These are phyloP conservation scores for Rhagologus leucostigma DNA, from an alignment of 2,113 vertebrate genomes.

Conservation along the genomic window DNA sequence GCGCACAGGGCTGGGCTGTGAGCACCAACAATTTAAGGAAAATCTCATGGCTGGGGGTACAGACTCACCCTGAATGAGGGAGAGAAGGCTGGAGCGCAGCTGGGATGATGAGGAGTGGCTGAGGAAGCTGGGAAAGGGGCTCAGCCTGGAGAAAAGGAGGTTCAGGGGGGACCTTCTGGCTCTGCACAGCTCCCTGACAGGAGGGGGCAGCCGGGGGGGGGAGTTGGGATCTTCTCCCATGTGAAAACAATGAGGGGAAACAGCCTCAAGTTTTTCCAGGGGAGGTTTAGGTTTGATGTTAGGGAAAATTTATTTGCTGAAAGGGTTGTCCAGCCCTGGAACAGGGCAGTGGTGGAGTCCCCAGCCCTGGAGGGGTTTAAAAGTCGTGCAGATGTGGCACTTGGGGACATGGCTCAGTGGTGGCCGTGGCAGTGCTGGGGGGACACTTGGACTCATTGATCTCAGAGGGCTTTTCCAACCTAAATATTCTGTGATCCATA, in stretches of 20 bases:
- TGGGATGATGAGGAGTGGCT: neutral
- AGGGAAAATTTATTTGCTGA: neutral
- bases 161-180: neutral
- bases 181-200: neutral
- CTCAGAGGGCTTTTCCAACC: neutral
- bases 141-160: neutral
- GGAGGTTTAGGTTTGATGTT: neutral
- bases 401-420: neutral
- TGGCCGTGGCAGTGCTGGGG: neutral
- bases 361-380: neutral
- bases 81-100: neutral
- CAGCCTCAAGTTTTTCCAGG: too few relatives aligned
- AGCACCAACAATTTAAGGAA: fast-evolving
- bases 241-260: neutral
- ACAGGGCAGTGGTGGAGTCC: neutral
- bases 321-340: neutral
- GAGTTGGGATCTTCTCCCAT: neutral
- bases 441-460: fast-evolving
- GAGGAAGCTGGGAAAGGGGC: neutral
- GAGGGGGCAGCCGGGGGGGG: fast-evolving
- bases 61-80: neutral
- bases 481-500: fast-evolving
- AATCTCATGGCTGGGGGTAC: neutral
- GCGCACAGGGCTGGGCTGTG: neutral
- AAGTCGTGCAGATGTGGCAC: fast-evolving